Evolutionary conservation across 1,140 invertebrate genomes (phyloP), one percentile per base, ranked within the genome.

Genomic region (Drosophila novamexicana): DNA sequence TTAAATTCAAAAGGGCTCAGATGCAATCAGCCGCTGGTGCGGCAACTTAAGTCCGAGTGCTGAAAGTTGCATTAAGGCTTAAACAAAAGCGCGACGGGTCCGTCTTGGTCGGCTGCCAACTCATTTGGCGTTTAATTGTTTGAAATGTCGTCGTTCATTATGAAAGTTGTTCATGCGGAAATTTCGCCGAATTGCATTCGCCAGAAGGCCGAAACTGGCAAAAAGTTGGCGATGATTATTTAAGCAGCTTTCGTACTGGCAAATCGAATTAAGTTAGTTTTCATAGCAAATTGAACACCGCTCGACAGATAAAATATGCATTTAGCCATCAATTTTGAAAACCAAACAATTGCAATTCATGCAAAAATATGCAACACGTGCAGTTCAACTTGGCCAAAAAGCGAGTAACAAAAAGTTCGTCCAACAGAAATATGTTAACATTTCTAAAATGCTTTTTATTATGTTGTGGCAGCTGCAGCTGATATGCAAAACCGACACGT

Each of bases 101-200:
- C 9, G n/a, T 32, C 18, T 52, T 16, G 47, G 42, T 22, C 37
- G 64, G 42, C 59, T 64, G 50, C 9, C 59, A 70, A 32, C 68
- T 65, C 37, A 71, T 71, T 72, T 66, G 54, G 54, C 22, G 36
- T 57, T 68, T 68, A 54, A 73, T 68, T 68, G 49, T 47, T 53
- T 18, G 37, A 58, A 65, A 65, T 22, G 67, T 45, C 44, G 14
- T 40, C 67, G 36, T 56, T 70, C 67, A 70, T 70, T 64, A 57
- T 49, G 59, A 56, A 64, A 64, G 32, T 56, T 70, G 53, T 44
- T 52, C 45, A 16, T 39, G 56, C 49, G 56, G 18, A 53, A 32
- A 42, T 69, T 63, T 16, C 12, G 42, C 32, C 32, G 9, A 50
- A 40, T 52, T 32, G 39, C 37, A 45, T 14, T 12, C 42, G 36